These are phyloP conservation scores for Tragulus kanchil DNA, from an alignment of 2,113 vertebrate genomes.

Conservation along the genomic window DNA sequence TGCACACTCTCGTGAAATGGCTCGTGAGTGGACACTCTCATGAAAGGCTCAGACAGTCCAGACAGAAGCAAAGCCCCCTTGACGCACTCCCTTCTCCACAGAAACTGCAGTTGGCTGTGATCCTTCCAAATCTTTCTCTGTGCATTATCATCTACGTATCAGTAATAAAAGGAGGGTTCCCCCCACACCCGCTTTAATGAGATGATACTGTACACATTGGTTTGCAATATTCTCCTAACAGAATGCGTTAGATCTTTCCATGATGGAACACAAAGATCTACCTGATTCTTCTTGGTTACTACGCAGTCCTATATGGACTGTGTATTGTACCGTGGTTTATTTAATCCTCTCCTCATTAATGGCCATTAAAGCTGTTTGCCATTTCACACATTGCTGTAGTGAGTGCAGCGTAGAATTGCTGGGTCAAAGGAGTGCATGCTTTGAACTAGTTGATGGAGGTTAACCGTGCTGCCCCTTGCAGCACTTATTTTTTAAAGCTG, in stretches of 20 bases:
- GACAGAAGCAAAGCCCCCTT: background rate
- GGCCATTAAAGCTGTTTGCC: background rate
- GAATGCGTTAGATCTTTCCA: background rate
- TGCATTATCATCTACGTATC: background rate
- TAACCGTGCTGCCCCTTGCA: background rate
- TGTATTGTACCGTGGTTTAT: background rate
- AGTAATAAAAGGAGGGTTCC: background rate
- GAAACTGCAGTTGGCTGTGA: background rate
- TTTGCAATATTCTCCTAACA: background rate
- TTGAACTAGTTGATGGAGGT: background rate
- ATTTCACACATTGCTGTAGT: background rate
- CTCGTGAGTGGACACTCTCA: background rate
- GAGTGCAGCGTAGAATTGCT: slow-evolving; percentile 13
- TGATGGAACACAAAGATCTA: background rate
- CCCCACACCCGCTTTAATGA: background rate
- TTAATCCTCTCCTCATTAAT: background rate
- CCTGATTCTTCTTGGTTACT: background rate
- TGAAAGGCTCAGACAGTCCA: background rate
- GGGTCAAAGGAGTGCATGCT: background rate
- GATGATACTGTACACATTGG: background rate
- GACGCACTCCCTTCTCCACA: background rate
- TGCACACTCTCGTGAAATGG: background rate
- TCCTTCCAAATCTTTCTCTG: background rate
- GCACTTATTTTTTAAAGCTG: slow-evolving; percentile 26
- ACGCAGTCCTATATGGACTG: background rate